Evolutionary conservation across 2,888 invertebrate species (phyloP).

Genomic region (Brenthis hecate): DNA sequence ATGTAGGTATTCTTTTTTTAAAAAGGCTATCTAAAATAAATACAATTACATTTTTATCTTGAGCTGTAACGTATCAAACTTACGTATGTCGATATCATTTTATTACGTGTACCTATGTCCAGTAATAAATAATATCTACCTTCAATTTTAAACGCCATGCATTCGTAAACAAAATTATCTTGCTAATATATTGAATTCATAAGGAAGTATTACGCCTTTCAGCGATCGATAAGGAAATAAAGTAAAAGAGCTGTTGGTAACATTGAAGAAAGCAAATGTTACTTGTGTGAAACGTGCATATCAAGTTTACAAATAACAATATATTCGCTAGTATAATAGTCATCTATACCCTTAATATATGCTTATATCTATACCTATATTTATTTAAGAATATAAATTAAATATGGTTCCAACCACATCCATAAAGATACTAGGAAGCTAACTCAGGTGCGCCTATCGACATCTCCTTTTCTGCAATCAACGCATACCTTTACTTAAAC

Average conservation of each 20-base stretch:
- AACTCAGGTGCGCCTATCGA: constrained; percentile 7
- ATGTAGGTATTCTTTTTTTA: background rate
- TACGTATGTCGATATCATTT: constrained; percentile 2
- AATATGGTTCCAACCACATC: background rate
- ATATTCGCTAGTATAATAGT: background rate
- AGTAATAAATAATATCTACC: constrained; percentile 32
- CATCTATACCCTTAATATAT: background rate
- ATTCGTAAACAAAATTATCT: constrained; percentile 40
- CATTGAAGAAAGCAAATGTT: constrained; percentile 59
- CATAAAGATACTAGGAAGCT: constrained; percentile 12
- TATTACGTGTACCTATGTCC: background rate
- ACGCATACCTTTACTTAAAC: background rate
- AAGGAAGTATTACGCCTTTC: constrained; percentile 43
- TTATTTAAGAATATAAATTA: too few relatives aligned
- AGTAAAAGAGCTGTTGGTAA: constrained; percentile 35
- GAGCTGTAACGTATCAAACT: constrained; percentile 8
- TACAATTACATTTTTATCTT: constrained; percentile 8
- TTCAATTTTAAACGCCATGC: constrained; percentile 43
- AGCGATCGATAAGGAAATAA: constrained; percentile 41
- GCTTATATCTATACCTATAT: too few relatives aligned
- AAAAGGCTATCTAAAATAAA: background rate
- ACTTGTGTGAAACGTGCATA: constrained; percentile 26
- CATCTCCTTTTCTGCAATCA: constrained; percentile 8
- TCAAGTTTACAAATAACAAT: too few relatives aligned
- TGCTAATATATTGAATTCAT: constrained; percentile 33